Evolutionary conservation across 2,797 vertebrate species (phyloP).

Genomic region (Tinamus major): DNA sequence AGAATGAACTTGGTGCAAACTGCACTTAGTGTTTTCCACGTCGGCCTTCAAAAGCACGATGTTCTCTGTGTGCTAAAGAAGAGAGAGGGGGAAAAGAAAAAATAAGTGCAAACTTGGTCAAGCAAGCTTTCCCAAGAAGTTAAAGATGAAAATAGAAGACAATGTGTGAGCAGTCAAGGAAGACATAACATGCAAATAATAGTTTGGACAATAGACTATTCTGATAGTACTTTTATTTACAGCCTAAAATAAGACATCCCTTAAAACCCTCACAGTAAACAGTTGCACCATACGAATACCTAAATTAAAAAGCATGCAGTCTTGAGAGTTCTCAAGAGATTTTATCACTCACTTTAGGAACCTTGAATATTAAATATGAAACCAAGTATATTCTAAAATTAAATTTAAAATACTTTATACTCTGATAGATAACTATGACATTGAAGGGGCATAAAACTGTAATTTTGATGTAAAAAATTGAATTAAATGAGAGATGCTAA

Average conservation of each 20-base stretch:
- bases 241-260: background rate
- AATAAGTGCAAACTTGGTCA: background rate
- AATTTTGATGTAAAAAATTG: background rate
- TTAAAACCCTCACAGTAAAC: background rate
- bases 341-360: background rate
- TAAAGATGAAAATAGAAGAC: background rate
- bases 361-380: background rate
- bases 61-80: slow-evolving; percentile 92
- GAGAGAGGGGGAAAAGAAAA: slow-evolving; percentile 51
- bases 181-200: background rate
- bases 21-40: slow-evolving; percentile 86
- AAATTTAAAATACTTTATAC: background rate
- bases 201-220: background rate
- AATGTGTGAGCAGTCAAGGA: background rate
- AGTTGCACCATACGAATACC: background rate
- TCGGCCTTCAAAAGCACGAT: slow-evolving; percentile 95
- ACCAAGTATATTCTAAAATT: background rate
- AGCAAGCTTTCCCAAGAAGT: background rate
- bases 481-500: background rate
- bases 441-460: background rate
- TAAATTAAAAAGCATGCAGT: background rate
- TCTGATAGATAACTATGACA: background rate
- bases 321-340: background rate
- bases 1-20: slow-evolving; percentile 65
- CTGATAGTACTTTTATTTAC: background rate